Evolutionary conservation across 2,888 invertebrate genomes (phyloP), one percentile per base, ranked within the genome.

Genomic region (Hydriomena furcata): DNA sequence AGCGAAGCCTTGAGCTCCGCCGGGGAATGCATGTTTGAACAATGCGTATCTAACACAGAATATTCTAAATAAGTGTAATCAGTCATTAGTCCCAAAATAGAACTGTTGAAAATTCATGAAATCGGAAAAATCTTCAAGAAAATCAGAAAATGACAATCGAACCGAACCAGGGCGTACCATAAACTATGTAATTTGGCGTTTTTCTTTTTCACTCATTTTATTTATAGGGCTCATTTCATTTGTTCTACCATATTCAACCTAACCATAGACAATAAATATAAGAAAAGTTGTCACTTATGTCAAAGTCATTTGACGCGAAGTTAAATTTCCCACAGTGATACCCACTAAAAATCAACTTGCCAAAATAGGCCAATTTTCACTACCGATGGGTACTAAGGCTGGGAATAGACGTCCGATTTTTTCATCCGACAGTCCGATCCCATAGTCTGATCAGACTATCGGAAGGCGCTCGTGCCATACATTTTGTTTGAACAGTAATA

Each of bases 41-140:
- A 63, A 61, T 58, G 49, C 43, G 52, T 60, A 52, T 68, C 68
- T 68, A 73, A 63, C 65, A 68, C 52, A 65, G 66, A n/a, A 66
- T 71, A 69, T 68, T 74, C 75, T 58, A 73, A 72, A 66, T 66
- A 73, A 71, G 64, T 75, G 70, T 79, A 84, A 83, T 79, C 84
- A 88, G 78, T 88, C 86, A 86, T 85, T 76, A 72, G 79, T 84
- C 85, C 68, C 79, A 88, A 88, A 91, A 90, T 89, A 91, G 88
- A 87, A 72, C 73, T 68, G 76, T 72, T 80, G 77, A 81, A 83
- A 82, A 76, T 76, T 73, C 58, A 69, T 70, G 69, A 82, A 83
- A 78, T 78, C 61, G 73, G 75, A 72, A 78, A 66, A 82, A 79
- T 76, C 75, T 71, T 73, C 68, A 69, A 63, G 74, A 83, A 82